A percentile compares a stretch with the other conserved stretches of the same genome.
Evolutionary conservation across 2,113 vertebrate species (phyloP).

Genomic region (Muscicapa adusta): DNA sequence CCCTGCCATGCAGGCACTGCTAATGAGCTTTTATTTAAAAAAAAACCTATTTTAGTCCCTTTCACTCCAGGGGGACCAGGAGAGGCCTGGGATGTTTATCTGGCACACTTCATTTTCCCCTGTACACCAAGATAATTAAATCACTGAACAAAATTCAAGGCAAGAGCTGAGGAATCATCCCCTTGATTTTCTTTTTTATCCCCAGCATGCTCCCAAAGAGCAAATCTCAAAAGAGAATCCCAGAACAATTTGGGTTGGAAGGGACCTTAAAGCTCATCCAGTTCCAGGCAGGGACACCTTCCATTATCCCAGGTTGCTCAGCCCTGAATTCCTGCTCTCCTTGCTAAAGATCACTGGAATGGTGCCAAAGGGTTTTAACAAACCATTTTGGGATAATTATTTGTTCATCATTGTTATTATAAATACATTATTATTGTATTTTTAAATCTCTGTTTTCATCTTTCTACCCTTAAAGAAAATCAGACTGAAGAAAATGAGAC

Average conservation of each 20-base stretch:
- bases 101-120: not conserved
- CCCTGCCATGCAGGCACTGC: fast-evolving
- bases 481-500: not conserved
- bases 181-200: not conserved
- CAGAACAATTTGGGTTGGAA: not conserved
- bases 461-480: not conserved
- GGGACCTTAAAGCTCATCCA: not conserved
- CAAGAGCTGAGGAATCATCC: not conserved
- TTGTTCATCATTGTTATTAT: too few relatives aligned
- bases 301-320: not conserved
- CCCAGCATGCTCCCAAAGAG: not conserved
- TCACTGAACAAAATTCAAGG: not conserved
- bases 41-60: not conserved
- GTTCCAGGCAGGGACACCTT: not conserved
- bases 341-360: not conserved
- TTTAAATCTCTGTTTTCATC: fast-evolving
- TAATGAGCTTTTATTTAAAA: slow-evolving; percentile 21
- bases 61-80: not conserved
- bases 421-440: not conserved
- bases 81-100: not conserved
- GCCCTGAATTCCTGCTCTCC: not conserved
- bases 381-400: not conserved
- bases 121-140: not conserved
- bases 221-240: not conserved
- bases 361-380: not conserved